Base-by-base conservation (phyloP, 2,797 vertebrate species). In the Hippopotamyrus pictus region DNA sequence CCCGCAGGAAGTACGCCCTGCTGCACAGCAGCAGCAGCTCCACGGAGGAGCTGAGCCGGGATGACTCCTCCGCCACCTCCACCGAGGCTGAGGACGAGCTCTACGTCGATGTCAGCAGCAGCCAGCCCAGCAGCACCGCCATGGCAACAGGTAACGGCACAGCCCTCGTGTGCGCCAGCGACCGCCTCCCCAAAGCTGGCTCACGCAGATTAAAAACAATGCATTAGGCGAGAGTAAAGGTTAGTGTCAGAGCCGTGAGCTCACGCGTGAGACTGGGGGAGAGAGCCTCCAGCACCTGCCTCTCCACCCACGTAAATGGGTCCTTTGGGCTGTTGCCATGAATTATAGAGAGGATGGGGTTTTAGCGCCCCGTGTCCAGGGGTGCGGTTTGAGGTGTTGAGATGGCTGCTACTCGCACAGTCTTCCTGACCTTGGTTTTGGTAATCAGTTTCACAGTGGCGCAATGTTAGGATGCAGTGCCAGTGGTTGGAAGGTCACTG, bases 11-110 rank as follows among this genome's bases (percentile, higher is more conserved):
- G 91, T 99, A 99, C 0, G 98, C 98, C 29, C 94, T 99, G 14
- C 95, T 99, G 0, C 97, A 98, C 88, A 99, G 97, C 94, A 98
- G 97, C 44, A 99, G 98, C 94, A 99, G 98, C 93, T 99, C 99
- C 91, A 99, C 97, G 25, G 98, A 98, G 4, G 98, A 99, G 92
- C 96, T 98, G 90, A 99, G 96, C 89, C 97, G 96, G 4, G 97
- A 97, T 73, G 98, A 98, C 41, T 97, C 98, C 88, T 98, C 98
- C 51, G 97, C 97, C 79, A 98, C 98, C 6, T 98, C 98, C 54
- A 98, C 97, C 0, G 98, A 99, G 93, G 98, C 96, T 76, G 99
- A 99, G 88, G 98, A 98, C 90, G 98, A 99, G 92, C 95, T 99
- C 88, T 99, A 98, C 88, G 97, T 99, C 87, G 97, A 98, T 5